Percentiles rank a stretch among this genome's conserved stretches.
Evolutionary conservation across 2,797 vertebrate genomes (phyloP).

Genomic region (Anomalospiza imberbis): DNA sequence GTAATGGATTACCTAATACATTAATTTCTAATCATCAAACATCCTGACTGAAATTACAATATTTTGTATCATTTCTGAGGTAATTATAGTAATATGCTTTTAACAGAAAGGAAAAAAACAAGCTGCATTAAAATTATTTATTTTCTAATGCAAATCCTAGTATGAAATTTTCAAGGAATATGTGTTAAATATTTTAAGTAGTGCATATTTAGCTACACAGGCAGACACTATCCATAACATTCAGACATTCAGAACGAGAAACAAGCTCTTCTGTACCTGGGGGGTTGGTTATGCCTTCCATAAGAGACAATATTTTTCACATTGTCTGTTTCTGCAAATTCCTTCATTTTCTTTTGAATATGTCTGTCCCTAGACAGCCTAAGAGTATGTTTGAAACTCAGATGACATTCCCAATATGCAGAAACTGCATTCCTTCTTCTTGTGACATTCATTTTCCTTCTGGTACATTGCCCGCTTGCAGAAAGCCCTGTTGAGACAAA

Average conservation of each 20-base stretch:
- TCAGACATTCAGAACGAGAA: neutral
- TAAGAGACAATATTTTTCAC: neutral
- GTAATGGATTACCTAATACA: neutral
- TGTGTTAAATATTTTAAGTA: neutral
- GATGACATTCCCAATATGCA: rapidly evolving
- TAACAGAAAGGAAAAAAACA: neutral
- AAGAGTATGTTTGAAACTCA: neutral
- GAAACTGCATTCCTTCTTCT: neutral
- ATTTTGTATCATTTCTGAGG: neutral
- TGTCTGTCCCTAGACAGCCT: neutral
- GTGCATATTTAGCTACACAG: neutral
- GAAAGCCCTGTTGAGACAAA: neutral
- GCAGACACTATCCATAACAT: neutral
- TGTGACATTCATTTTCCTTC: neutral
- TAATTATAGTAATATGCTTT: neutral
- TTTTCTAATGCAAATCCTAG: neutral
- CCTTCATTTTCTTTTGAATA: neutral
- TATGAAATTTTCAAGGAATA: neutral
- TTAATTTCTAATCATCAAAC: neutral
- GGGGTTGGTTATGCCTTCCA: neutral
- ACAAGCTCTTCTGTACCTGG: neutral
- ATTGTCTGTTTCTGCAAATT: neutral
- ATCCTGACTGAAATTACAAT: neutral
- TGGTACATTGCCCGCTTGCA: neutral
- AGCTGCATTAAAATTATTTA: neutral